These are phyloP conservation scores for Boloria euphrosyne DNA, from an alignment of 2,888 invertebrate genomes.

Conservation along the genomic window DNA sequence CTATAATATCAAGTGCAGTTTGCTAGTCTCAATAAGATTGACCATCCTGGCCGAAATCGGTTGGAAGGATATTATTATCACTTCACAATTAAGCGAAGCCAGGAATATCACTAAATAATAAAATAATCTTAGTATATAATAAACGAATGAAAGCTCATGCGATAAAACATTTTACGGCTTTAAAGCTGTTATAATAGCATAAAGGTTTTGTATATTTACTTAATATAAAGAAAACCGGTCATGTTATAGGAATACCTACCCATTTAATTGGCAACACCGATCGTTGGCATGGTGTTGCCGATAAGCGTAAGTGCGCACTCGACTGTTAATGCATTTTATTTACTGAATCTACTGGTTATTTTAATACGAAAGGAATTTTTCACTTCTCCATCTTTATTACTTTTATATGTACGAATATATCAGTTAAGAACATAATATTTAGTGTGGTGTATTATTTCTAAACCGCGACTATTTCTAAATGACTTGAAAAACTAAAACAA, in stretches of 20 bases:
- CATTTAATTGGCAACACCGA: conserved; percentile 19
- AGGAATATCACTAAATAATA: not conserved
- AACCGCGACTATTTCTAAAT: too few species aligned
- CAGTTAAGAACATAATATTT: not conserved
- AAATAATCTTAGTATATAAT: too few species aligned
- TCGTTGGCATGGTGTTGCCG: conserved; percentile 36
- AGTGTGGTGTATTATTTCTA: too few species aligned
- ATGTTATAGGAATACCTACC: conserved; percentile 11
- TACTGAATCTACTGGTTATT: conserved; percentile 30
- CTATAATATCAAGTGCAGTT: too few species aligned
- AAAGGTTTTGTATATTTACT: conserved; percentile 4
- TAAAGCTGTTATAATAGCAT: not conserved
- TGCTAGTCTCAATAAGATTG: too few species aligned
- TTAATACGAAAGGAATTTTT: conserved; percentile 7
- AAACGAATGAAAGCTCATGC: too few species aligned
- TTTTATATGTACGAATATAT: not conserved
- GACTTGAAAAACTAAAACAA: too few species aligned
- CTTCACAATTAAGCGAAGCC: too few species aligned
- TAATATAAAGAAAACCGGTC: conserved; percentile 12
- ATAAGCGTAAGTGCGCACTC: conserved; percentile 45
- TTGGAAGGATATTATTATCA: too few species aligned
- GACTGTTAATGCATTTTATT: conserved; percentile 35
- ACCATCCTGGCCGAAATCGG: too few species aligned
- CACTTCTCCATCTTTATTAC: not conserved
- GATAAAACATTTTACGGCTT: too few species aligned